These are phyloP conservation scores for Pachyramphus minor DNA, from an alignment of 2,113 vertebrate genomes.

Conservation along the genomic window DNA sequence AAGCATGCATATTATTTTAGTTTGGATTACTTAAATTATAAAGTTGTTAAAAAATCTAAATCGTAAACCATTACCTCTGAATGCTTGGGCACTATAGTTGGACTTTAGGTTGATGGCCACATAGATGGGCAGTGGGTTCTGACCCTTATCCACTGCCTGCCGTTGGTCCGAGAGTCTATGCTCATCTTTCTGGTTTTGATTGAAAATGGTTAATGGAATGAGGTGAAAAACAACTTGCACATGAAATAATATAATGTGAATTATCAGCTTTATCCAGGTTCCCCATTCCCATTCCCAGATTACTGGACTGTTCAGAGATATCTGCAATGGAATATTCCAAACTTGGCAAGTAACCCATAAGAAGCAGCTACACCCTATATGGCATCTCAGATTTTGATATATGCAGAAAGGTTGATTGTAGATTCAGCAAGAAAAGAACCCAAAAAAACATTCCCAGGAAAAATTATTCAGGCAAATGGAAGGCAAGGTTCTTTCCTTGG, in stretches of 20 bases:
- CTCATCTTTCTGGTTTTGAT: constrained; percentile 68
- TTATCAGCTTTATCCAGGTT: not conserved
- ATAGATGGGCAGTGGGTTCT: constrained; percentile 85
- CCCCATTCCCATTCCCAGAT: not conserved
- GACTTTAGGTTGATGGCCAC: constrained; percentile 84
- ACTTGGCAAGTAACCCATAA: not conserved
- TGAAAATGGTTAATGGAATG: not conserved
- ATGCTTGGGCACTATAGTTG: constrained; percentile 72
- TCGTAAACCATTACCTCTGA: constrained; percentile 71
- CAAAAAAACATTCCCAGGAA: not conserved
- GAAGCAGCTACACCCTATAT: not conserved
- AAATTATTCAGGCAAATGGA: not conserved
- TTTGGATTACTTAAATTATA: not conserved
- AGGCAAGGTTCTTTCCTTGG: not conserved
- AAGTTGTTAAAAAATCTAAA: not conserved
- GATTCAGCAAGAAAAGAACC: not conserved
- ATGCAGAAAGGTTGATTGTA: not conserved
- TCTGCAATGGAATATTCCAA: not conserved
- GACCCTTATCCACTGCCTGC: constrained; percentile 73
- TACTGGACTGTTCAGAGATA: not conserved
- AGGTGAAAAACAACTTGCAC: not conserved
- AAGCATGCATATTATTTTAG: not conserved
- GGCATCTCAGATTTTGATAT: not conserved
- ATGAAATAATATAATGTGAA: not conserved
- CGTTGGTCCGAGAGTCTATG: constrained; percentile 78